Conservation (phyloP, 2,888 invertebrate species). For the Apotomis betuletana region DNA sequence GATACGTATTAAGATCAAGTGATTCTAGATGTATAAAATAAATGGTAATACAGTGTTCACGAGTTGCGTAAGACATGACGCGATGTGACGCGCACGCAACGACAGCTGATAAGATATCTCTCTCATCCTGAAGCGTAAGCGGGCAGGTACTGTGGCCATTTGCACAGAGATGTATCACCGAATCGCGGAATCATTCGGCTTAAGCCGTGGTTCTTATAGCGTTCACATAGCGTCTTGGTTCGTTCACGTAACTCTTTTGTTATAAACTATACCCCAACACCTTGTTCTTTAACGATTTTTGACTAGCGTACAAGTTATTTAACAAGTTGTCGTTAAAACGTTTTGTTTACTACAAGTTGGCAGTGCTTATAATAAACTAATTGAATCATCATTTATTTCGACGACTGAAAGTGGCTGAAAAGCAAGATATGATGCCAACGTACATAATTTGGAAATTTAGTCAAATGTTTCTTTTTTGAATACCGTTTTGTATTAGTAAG, state of each 20-base stretch:
- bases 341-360: no score
- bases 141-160: conserved; percentile 23
- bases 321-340: no score
- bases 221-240: not conserved
- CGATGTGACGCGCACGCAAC: conserved; percentile 31
- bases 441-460: no score
- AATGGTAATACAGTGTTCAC: conserved; percentile 15
- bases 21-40: not conserved
- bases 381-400: no score
- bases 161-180: conserved; percentile 4
- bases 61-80: conserved; percentile 36
- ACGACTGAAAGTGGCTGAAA: no score
- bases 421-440: no score
- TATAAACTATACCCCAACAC: no score
- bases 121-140: conserved; percentile 24
- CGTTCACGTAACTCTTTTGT: not conserved
- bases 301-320: no score
- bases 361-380: no score
- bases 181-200: not conserved
- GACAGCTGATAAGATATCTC: conserved; percentile 36
- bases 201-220: not conserved
- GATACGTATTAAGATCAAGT: not conserved
- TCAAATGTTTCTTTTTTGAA: no score
- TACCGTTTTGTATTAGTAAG: no score
- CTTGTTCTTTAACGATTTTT: no score